Base-by-base conservation (phyloP, 2,888 invertebrate genomes). In the Troides oblongomaculatus region DNA sequence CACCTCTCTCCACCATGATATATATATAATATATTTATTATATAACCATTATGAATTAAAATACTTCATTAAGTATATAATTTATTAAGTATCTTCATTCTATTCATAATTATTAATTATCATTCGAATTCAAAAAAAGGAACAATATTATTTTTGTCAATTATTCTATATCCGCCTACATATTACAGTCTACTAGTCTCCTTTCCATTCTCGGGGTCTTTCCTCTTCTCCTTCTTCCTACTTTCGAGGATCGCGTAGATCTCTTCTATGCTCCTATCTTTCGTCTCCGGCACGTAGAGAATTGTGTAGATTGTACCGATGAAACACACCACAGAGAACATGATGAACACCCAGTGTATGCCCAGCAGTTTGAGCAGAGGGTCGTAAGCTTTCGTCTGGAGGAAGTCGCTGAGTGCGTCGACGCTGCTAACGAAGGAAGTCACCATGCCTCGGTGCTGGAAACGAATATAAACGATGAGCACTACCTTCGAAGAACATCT, bases 291-390 rank as follows among this genome's bases (percentile, higher is more conserved):
- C 0, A 92, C 92, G 81, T 88, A 92, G 68, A 92, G 81, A 10
- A 90, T 79, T 0, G 92, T 91, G 77, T 92, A 92, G 18, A 87
- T 73, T 0, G 90, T 89, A 0, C 91, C 91, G 0, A 88, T 73
- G 84, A 92, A 92, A 77, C 92, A 92, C 5, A 92, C 86, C 0
- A 83, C 46, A 0, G 92, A 90, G 79, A 92, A 92, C 75, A 91
- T 81, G 30, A 91, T 89, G 82, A 92, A 92, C 14, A 92, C 92
- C 92, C 92, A 92, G 71, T 92, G 92, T 71, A 92, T 92, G 3
- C 92, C 92, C 0, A 92, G 79, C 1, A 90, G 81, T 74, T 92
- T 92, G 4, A 89, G 82, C 0, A 92, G 81, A 0, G 92, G 92
- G 72, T 92, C 91, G 77, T 92, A 92, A 0, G 90, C 90, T 70